A percentile compares a stretch with the other conserved stretches of the same genome.
These are phyloP conservation scores for Acronicta leporina DNA, from an alignment of 2,888 invertebrate genomes.

Conservation along the genomic window DNA sequence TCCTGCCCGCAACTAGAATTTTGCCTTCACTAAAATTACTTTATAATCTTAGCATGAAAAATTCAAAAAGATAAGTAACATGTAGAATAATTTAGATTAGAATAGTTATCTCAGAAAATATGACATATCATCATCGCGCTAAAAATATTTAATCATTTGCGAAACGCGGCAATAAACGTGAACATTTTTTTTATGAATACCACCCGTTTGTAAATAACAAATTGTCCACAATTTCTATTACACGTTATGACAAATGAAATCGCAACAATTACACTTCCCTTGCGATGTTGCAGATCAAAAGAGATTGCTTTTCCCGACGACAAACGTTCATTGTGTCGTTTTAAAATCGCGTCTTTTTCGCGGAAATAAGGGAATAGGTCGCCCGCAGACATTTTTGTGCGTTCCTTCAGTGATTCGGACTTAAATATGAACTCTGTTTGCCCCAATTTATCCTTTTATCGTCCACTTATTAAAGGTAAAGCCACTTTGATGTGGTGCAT, in stretches of 20 bases:
- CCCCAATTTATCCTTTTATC: constrained; percentile 7
- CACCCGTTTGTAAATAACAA: constrained; percentile 51
- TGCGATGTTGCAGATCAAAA: constrained; percentile 55
- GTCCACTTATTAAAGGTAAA: constrained; percentile 19
- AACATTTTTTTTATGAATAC: constrained; percentile 50
- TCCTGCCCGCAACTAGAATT: too few relatives aligned
- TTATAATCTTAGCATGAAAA: too few relatives aligned
- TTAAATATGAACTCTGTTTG: constrained; percentile 15
- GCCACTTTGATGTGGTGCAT: constrained; percentile 24
- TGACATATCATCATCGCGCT: constrained; percentile 14
- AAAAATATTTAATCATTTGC: constrained; percentile 26
- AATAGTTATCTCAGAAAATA: neutral
- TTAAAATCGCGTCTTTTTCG: constrained; percentile 57
- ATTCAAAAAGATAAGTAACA: too few relatives aligned
- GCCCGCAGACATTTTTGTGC: constrained; percentile 42
- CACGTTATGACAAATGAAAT: constrained; percentile 61
- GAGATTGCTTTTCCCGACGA: constrained; percentile 57
- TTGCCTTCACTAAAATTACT: too few relatives aligned
- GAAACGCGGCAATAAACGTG: constrained; percentile 33
- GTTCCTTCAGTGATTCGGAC: constrained; percentile 34
- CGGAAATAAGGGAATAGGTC: constrained; percentile 44
- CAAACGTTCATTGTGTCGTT: constrained; percentile 57
- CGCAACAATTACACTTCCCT: constrained; percentile 63
- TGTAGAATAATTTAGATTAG: constrained; percentile 1
- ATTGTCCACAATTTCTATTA: constrained; percentile 61